A percentile compares a stretch with the other conserved stretches of the same genome.
These are phyloP conservation scores for Neosilurus hyrtlii DNA, from an alignment of 2,797 vertebrate genomes.

Conservation along the genomic window DNA sequence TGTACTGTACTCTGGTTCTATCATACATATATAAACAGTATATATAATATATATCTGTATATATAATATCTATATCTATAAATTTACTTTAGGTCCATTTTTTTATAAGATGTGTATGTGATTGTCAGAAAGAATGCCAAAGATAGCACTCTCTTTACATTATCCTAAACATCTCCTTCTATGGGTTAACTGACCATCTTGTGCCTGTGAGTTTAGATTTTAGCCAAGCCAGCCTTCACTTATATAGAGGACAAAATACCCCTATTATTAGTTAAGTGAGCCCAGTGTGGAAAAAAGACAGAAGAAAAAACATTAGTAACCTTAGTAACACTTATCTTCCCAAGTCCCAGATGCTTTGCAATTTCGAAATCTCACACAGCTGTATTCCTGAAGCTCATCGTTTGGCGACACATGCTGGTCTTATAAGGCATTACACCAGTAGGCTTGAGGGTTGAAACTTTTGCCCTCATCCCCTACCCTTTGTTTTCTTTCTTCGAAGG, in stretches of 20 bases:
- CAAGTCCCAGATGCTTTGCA: neutral
- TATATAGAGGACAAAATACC: neutral
- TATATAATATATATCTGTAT: too few species aligned
- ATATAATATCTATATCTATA: too few species aligned
- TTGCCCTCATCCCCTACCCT: neutral
- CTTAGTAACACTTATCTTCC: neutral
- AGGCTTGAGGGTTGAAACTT: neutral
- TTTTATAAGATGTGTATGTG: neutral
- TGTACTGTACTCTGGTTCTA: neutral
- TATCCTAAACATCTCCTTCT: neutral
- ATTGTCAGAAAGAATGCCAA: neutral
- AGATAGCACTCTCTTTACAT: too few species aligned
- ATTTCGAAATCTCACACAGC: neutral
- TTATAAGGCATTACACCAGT: neutral
- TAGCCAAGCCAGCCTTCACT: neutral
- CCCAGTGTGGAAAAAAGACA: too few species aligned
- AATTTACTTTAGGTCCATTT: too few species aligned
- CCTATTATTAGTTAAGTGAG: neutral
- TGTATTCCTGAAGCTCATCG: neutral
- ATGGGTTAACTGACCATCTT: neutral
- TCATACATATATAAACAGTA: too few species aligned
- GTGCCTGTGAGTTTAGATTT: neutral
- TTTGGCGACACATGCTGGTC: conserved; percentile 33
- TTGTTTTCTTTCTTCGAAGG: neutral
- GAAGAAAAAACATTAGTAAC: too few species aligned